phyloP scores from a whole-genome alignment of 1,140 invertebrate species.

The Solen grandis region DNA sequence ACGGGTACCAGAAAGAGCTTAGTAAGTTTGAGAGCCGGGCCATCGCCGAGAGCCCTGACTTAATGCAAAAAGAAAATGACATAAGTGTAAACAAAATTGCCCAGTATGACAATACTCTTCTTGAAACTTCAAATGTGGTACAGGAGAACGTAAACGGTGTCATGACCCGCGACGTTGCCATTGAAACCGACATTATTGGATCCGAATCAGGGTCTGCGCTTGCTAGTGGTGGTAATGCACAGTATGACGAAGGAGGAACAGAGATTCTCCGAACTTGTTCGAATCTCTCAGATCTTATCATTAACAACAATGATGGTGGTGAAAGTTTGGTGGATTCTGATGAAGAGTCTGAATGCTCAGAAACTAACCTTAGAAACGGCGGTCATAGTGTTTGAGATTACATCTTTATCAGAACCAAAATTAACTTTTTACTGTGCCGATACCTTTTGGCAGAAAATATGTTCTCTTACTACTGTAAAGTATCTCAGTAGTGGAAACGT shows the following conservation, averaged over 20 bases:
- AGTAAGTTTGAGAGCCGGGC: constrained; percentile 7
- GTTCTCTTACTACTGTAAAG: too few species aligned
- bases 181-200: constrained; percentile 41
- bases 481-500: too few species aligned
- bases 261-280: neutral
- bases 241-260: neutral
- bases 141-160: neutral
- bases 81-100: too few species aligned
- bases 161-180: constrained; percentile 27
- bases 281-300: constrained; percentile 34
- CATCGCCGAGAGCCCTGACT: neutral
- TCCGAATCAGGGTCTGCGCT: neutral
- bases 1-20: constrained; percentile 4
- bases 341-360: neutral
- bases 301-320: constrained; percentile 46
- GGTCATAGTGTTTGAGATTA: neutral
- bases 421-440: too few species aligned
- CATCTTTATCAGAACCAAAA: too few species aligned
- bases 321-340: constrained; percentile 28
- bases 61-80: too few species aligned
- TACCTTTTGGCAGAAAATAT: too few species aligned
- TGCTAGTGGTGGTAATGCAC: neutral
- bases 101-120: too few species aligned
- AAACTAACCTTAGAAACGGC: neutral
- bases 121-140: neutral